These are phyloP conservation scores for Pandemis corylana DNA, from an alignment of 2,888 invertebrate species.

Conservation along the genomic window DNA sequence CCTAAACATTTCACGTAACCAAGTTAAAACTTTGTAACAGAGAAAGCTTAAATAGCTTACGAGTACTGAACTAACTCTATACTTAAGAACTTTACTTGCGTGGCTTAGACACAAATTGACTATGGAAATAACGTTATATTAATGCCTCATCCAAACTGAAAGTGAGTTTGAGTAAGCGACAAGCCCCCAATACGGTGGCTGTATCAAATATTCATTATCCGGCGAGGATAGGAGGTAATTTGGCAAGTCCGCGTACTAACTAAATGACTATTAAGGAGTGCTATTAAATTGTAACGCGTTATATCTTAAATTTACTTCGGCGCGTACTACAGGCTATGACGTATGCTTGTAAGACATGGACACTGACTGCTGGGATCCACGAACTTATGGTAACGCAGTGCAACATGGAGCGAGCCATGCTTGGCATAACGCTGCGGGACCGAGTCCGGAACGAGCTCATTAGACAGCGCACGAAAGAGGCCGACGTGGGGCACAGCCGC, in stretches of 20 bases:
- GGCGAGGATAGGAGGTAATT: slow-evolving; percentile 56
- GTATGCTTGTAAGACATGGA: too few relatives aligned
- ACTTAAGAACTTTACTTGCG: background rate
- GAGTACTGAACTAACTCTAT: background rate
- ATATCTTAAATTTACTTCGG: background rate
- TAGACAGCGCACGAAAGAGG: too few relatives aligned
- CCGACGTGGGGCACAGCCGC: too few relatives aligned
- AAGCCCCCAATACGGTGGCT: slow-evolving; percentile 67
- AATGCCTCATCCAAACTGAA: slow-evolving; percentile 36
- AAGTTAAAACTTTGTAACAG: too few relatives aligned
- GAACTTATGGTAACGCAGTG: too few relatives aligned
- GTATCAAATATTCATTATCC: slow-evolving; percentile 82
- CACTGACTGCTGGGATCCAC: too few relatives aligned
- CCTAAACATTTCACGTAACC: too few relatives aligned
- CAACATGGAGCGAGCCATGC: too few relatives aligned
- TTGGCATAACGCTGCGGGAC: too few relatives aligned
- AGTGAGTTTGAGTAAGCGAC: slow-evolving; percentile 42
- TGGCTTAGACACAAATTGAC: background rate
- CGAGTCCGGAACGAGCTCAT: too few relatives aligned
- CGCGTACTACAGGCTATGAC: too few relatives aligned
- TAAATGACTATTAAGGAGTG: slow-evolving; percentile 42
- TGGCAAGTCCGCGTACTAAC: slow-evolving; percentile 32
- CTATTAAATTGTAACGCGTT: slow-evolving; percentile 1
- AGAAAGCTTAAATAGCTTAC: background rate
- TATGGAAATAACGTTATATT: background rate